Conservation (phyloP, 2,797 vertebrate species). For the Rhabdomys pumilio region DNA sequence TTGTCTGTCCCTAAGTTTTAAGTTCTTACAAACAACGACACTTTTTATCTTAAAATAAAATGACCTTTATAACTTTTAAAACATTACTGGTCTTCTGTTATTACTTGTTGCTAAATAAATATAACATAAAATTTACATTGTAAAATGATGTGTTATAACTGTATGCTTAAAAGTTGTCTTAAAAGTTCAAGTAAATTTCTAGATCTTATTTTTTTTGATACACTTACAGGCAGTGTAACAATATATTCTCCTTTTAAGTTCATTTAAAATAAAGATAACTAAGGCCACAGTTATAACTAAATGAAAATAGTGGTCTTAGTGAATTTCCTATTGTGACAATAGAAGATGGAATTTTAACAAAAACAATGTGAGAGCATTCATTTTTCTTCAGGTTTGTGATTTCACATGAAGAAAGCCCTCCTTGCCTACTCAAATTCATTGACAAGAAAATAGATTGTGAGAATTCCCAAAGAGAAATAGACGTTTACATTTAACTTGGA, state of each 20-base stretch:
- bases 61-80: conserved; percentile 35
- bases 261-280: conserved; percentile 19
- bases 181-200: neutral
- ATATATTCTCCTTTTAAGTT: neutral
- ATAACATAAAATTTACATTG: conserved; percentile 7
- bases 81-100: neutral
- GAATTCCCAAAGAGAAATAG: conserved; percentile 16
- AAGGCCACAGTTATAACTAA: neutral
- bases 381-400: neutral
- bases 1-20: neutral
- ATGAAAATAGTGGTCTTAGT: neutral
- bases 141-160: neutral
- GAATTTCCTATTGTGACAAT: conserved; percentile 16
- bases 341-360: neutral
- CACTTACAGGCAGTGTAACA: neutral
- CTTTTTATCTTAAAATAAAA: conserved; percentile 7
- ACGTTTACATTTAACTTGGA: neutral
- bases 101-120: conserved; percentile 13
- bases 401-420: neutral
- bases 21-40: neutral
- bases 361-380: neutral
- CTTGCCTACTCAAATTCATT: neutral
- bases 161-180: neutral
- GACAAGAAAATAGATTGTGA: neutral
- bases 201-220: neutral